Evolutionary conservation across 2,797 vertebrate species (phyloP), one percentile per base, ranked within the genome.

Genomic region (Phoeniculus purpureus): DNA sequence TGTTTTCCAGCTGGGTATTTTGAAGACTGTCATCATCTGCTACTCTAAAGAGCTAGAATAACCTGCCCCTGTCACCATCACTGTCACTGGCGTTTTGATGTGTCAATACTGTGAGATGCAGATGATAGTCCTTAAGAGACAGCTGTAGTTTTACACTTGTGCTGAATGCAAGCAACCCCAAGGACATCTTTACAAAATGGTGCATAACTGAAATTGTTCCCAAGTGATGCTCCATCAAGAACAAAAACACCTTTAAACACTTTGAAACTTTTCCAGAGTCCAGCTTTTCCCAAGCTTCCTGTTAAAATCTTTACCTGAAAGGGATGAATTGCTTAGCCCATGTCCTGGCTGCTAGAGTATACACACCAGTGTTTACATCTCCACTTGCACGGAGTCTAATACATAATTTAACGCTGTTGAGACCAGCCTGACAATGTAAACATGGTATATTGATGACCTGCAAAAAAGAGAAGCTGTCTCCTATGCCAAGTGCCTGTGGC

Each of bases 221-320:
- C 94, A 90, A 96, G 96, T 89, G 95, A 95, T 95, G 56, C 29
- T 87, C 68, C n/a, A 51, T 75, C 64, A 92, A 94, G 89, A 96
- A 82, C 74, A 82, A 90, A 95, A 96, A 78, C 93, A 96, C 91
- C 86, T 94, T 97, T 92, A 95, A 97, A 91, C 84, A 77, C 88
- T 96, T 94, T 91, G 29, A 96, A 97, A 97, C 72, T 96, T 94
- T 96, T 96, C 92, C 93, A 91, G 94, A 95, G 65, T 62, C 72
- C 87, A 80, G 62, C 48, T 87, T 95, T 94, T 89, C 93, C 86
- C 89, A 94, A 85, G 81, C 50, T 89, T 94, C 90, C 84, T 86
- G 87, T 94, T 93, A 90, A 96, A 93, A 80, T 78, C 92, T 78
- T 85, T 94, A 92, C 84, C 94, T 94, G 91, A 89, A 82, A 81